These are phyloP conservation scores for Corapipo altera DNA, from an alignment of 2,113 vertebrate genomes.

Conservation along the genomic window DNA sequence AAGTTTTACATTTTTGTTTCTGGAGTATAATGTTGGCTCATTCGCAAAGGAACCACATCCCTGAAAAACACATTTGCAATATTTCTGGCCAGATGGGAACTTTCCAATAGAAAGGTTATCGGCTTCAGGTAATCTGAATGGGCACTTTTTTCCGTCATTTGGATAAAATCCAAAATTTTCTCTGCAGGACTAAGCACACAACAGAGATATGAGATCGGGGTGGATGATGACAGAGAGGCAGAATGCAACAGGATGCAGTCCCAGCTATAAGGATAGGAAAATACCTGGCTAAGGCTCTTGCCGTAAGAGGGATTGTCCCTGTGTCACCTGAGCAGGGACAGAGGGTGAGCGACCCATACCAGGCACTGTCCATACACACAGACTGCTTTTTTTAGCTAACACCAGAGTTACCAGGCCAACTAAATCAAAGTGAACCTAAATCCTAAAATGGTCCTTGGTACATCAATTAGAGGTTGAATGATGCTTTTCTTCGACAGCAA, in stretches of 20 bases:
- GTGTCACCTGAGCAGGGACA: not conserved
- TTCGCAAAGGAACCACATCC: constrained; percentile 36
- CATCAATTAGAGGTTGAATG: not conserved
- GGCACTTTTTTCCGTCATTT: constrained; percentile 11
- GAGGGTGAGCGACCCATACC: accelerated
- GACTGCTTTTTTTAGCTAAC: not conserved
- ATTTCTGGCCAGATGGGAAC: constrained; percentile 36
- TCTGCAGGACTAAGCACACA: constrained; percentile 9
- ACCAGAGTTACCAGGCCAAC: not conserved
- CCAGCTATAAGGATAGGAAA: not conserved
- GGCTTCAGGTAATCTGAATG: constrained; percentile 47
- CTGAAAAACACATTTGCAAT: constrained; percentile 13
- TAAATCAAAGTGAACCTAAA: not conserved
- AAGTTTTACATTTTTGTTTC: not conserved
- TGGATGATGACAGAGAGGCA: not conserved
- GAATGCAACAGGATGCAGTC: not conserved
- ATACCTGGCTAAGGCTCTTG: not conserved
- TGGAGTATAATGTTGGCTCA: not conserved
- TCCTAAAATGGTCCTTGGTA: not conserved
- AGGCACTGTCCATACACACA: not conserved
- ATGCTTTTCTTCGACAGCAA: not conserved
- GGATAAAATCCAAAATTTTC: constrained; percentile 39
- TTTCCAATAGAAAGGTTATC: constrained; percentile 46
- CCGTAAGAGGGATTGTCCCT: not conserved
- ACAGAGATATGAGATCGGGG: not conserved